Percentiles rank a stretch among this genome's conserved stretches.
These are phyloP conservation scores for Papilio polytes DNA, from an alignment of 1,140 invertebrate genomes.

Conservation along the genomic window DNA sequence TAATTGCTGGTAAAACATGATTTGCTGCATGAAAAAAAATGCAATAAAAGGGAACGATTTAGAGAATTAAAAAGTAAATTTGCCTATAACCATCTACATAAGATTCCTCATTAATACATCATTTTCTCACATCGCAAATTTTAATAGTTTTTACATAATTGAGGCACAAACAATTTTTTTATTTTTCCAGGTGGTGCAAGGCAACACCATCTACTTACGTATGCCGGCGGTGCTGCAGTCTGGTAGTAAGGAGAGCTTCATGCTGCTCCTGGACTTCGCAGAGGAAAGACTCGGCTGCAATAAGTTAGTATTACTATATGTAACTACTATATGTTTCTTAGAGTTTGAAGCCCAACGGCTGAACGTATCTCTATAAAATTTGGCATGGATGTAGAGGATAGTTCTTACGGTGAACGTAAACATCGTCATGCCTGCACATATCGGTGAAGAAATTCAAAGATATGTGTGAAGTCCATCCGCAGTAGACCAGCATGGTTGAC, in stretches of 20 bases:
- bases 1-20: too few relatives aligned
- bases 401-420: too few relatives aligned
- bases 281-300: conserved; percentile 95
- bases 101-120: too few relatives aligned
- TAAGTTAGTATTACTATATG: conserved; percentile 61
- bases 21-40: too few relatives aligned
- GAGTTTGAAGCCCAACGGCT: too few relatives aligned
- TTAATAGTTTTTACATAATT: not conserved
- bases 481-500: too few relatives aligned
- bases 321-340: too few relatives aligned
- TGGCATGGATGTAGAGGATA: too few relatives aligned
- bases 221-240: conserved; percentile 92
- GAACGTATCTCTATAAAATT: too few relatives aligned
- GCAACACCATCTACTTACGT: conserved; percentile 92
- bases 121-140: not conserved
- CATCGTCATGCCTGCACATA: too few relatives aligned
- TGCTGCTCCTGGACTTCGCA: conserved; percentile 96
- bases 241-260: conserved; percentile 96
- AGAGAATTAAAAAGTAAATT: not conserved
- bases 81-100: not conserved
- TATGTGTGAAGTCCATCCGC: too few relatives aligned
- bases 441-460: too few relatives aligned
- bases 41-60: not conserved
- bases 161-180: not conserved
- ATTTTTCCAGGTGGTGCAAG: conserved; percentile 86